Base-by-base conservation (phyloP, 2,113 vertebrate species). In the Hippocampus zosterae region DNA sequence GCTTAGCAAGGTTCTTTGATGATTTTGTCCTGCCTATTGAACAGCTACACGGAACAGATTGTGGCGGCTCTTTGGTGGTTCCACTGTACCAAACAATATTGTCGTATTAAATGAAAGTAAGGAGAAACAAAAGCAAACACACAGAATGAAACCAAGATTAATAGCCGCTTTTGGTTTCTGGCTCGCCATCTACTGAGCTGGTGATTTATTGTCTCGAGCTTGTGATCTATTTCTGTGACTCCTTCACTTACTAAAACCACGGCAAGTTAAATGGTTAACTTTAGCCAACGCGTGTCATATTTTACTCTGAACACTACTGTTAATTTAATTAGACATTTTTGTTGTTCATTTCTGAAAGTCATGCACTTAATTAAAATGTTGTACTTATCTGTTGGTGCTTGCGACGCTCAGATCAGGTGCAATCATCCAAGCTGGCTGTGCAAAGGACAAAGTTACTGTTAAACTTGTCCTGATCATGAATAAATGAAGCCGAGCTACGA, bases 371-470 rank as follows among this genome's bases (percentile, higher is more conserved):
- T 33, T 33, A 33, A 33, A 57, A 57, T 3, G 12, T 10, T 25
- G 55, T 57, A 11, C 10, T 57, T 57, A n/a, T 53, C 8, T 6
- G 55, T 46, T 50, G 59, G 16, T 79, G 59, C 61, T 9, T 44
- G 41, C 63, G 9, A 15, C 19, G 68, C 18, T 50, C 70, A 74
- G 70, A 75, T 71, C 70, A 70, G 18, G 46, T 74, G 65, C 78
- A 41, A 27, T 65, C 56, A 33, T 57, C 23, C 23, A 4, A 11
- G 55, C 55, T 27, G 23, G 12, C 55, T 27, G 8, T 52, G 42
- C 66, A 53, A 40, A 62, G 27, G 13, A 63, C 16, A 19, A 40
- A 19, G 48, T 67, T 19, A 19, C 19, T 50, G 46, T 66, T 10
- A 61, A 70, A 71, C 44, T 53, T 23, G 41, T 41, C 27, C 63